Base-by-base conservation (phyloP, 2,888 invertebrate species). In the Dryomyza anilis region DNA sequence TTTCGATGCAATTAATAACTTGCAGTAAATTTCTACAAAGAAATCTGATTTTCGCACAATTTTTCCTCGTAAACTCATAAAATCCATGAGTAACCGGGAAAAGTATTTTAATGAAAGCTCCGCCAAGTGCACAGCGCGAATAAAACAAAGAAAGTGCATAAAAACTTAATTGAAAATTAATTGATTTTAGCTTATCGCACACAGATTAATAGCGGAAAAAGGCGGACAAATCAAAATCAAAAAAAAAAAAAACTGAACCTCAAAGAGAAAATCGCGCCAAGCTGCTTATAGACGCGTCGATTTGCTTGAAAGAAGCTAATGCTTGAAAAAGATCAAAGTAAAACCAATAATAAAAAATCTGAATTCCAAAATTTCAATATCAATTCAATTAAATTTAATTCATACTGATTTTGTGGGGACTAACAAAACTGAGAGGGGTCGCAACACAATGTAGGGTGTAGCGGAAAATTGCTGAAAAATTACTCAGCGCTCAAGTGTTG, bases 261-360 rank as follows among this genome's bases (percentile, higher is more conserved):
- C n/a, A 12, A 19, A 27, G 30, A 16, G 61, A 53, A 62, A 61
- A 59, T 64, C 64, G 64, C 78, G 78, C 73, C 73, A 76, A 77
- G 70, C 70, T 74, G 77, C 77, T 77, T 76, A 78, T 77, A 71
- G 72, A 76, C 71, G 78, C 77, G 79, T 78, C 77, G 79, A 77
- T 77, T 78, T 78, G 79, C 75, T 78, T 78, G 75, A 78, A 57
- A 43, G 43, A 39, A 48, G 16, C 14, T 46, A 19, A 27, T 53
- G 25, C 64, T 60, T 36, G 16, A 46, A 36, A 43, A 43, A 45
- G 64, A 61, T 61, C 61, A 61, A 61, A 61, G 53, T 10, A 55
- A 55, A 55, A 7, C 14, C 2, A 21, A 33, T 21, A 52, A 43
- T 43, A 12, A 60, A 48, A 60, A 52, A 23, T 61, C 59, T 23